Base-by-base conservation (phyloP, 2,797 vertebrate species). In the Pipistrellus pygmaeus region DNA sequence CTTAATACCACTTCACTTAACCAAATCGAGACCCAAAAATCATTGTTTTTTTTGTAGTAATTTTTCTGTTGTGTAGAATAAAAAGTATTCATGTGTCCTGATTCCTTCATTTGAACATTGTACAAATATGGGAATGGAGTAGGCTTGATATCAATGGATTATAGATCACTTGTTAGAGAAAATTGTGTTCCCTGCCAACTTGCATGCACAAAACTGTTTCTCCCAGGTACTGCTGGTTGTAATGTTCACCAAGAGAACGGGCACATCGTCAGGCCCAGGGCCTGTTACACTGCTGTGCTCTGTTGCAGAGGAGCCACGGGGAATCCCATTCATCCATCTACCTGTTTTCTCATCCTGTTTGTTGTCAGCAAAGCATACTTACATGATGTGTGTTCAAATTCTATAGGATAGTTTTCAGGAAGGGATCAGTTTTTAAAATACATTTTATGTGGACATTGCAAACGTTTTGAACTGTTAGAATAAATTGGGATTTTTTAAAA, bases 241-340 rank as follows among this genome's bases (percentile, higher is more conserved):
- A 3, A 38, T 57, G 17, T 5, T 48, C 27, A 25, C 30, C 5
- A 1, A 57, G 73, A 69, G 44, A 13, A 25, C 2, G 3, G 11
- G 27, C 8, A 11, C 5, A n/a, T 41, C 27, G 2, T n/a, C 10
- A 6, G 53, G 86, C 64, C 77, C 7, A 0, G 48, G n/a, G n/a
- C n/a, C 21, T 20, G 1, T 68, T 15, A 30, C 13, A 0, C 17
- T 15, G 21, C 25, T 10, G 0, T 2, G 0, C 9, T 7, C 9
- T 30, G 60, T 5, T 21, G 0, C 1, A 1, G 53, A 5, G 17
- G 53, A 35, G 66, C 20, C 23, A 0, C 0, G 3, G 55, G 55
- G 35, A 35, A 6, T 35, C 35, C 25, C 44, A 1, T 10, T 53
- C 12, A 2, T 8, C 20, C 21, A 1, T 17, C 27, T 0, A 0